A percentile compares a stretch with the other conserved stretches of the same genome.
Evolutionary conservation across 1,140 invertebrate genomes (phyloP).

Genomic region (Euwallacea fornicatus): DNA sequence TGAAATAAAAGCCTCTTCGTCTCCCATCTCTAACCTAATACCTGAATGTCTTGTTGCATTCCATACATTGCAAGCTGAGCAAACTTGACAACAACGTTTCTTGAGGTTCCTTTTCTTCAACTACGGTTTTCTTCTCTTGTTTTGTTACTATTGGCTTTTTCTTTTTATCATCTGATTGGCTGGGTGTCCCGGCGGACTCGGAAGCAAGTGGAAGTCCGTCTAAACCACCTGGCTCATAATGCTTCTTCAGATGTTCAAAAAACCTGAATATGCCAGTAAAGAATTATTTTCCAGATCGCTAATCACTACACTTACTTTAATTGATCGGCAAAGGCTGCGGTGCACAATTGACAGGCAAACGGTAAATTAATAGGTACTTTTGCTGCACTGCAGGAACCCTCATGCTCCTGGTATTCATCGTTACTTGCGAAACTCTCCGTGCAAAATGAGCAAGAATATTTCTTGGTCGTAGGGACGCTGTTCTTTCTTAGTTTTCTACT

Average conservation of each 20-base stretch:
- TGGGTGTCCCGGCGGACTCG: constrained; percentile 4
- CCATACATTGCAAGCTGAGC: constrained; percentile 56
- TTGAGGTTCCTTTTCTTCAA: constrained; percentile 40
- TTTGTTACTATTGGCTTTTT: constrained; percentile 17
- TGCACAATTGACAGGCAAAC: constrained; percentile 71
- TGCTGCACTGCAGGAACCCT: constrained; percentile 47
- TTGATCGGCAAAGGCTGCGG: constrained; percentile 65
- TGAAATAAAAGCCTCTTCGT: background rate
- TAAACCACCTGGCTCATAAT: constrained; percentile 67
- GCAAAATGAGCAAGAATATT: constrained; percentile 46
- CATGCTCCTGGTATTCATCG: constrained; percentile 48
- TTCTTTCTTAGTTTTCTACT: constrained; percentile 63
- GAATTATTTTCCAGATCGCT: constrained; percentile 1
- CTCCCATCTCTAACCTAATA: background rate
- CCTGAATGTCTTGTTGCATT: constrained; percentile 66
- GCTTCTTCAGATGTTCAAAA: constrained; percentile 77
- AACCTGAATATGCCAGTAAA: constrained; percentile 56
- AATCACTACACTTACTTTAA: constrained; percentile 51
- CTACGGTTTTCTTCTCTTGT: constrained; percentile 40
- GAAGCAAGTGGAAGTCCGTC: background rate
- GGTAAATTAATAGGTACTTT: constrained; percentile 43
- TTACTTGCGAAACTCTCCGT: constrained; percentile 45
- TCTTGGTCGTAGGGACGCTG: constrained; percentile 33
- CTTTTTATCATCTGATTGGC: constrained; percentile 24
- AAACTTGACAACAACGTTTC: constrained; percentile 48